phyloP scores from a whole-genome alignment of 2,797 vertebrate genomes.

The Coilia nasus region DNA sequence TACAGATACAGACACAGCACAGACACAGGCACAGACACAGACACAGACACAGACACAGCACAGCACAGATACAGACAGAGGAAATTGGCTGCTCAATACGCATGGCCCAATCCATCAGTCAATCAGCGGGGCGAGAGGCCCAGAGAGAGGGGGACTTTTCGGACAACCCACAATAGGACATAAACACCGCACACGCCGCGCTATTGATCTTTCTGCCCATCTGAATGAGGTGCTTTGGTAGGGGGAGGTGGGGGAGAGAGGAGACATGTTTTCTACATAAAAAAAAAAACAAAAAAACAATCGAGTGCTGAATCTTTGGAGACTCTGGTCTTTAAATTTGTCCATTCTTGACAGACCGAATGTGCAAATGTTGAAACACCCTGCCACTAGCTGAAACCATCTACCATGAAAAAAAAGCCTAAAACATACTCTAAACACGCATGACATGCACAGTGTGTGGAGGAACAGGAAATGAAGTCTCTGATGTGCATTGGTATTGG shows the following conservation, averaged over 20 bases:
- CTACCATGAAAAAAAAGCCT: background rate
- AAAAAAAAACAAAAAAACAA: background rate
- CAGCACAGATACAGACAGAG: background rate
- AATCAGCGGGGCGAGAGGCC: background rate
- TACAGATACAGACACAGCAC: background rate
- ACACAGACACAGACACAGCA: background rate
- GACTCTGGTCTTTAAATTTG: background rate
- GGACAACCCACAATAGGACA: conserved; percentile 8
- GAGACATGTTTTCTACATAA: background rate
- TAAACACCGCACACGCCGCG: background rate
- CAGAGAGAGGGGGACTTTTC: conserved; percentile 11
- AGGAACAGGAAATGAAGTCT: background rate
- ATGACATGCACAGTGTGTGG: background rate
- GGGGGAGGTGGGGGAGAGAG: background rate
- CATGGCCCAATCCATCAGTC: background rate
- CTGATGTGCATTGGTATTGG: conserved; percentile 16
- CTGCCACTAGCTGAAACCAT: background rate
- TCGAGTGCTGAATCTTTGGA: background rate
- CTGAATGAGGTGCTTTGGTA: background rate
- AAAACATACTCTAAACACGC: background rate
- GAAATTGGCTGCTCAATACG: background rate
- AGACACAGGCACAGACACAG: background rate
- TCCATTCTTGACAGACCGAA: background rate
- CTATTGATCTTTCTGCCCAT: conserved; percentile 12
- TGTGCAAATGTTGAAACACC: background rate